Evolutionary conservation across 2,113 vertebrate genomes (phyloP), one percentile per base, ranked within the genome.

Genomic region (Egretta garzetta): DNA sequence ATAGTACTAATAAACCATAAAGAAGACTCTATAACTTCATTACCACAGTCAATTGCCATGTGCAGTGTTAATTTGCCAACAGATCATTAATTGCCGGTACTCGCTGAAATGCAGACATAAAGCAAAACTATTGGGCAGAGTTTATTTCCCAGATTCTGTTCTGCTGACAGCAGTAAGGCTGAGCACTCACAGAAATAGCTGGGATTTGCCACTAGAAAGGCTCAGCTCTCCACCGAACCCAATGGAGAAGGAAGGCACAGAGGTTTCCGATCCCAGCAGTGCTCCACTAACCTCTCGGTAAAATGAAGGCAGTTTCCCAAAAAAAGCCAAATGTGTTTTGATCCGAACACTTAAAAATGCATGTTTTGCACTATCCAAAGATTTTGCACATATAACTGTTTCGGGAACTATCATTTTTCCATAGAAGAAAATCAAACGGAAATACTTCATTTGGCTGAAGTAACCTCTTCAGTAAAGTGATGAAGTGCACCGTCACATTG

Each of bases 1-100:
- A 96, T 97, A 96, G 86, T 96, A 96, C 95, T 96, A 97, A 98
- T 97, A 97, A 97, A 97, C 94, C 96, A 97, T 97, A 97, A 97
- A 97, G 91, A 94, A 96, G 79, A 92, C 80, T 96, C 91, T 92
- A 82, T 96, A 97, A 97, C 97, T 98, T 97, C 95, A 98, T 98
- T 96, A 97, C 88, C 71, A 86, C 90, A 95, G 95, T 96, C 96
- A 97, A 97, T 97, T 97, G 94, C 89, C 95, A 91, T 96, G 95
- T 96, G 91, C 94, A 63, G 58, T 66, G 82, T 96, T 96, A 95
- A 95, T 97, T 98, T 96, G 93, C 93, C 95, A 92, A 79, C 94
- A 94, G 94, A 95, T 96, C 95, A 96, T 95, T 94, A 95, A 96
- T 93, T 96, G 93, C 55, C 17, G 0, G 55, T 76, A 27, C 73